phyloP scores from a whole-genome alignment of 2,888 invertebrate genomes.

The Anthophora plumipes region DNA sequence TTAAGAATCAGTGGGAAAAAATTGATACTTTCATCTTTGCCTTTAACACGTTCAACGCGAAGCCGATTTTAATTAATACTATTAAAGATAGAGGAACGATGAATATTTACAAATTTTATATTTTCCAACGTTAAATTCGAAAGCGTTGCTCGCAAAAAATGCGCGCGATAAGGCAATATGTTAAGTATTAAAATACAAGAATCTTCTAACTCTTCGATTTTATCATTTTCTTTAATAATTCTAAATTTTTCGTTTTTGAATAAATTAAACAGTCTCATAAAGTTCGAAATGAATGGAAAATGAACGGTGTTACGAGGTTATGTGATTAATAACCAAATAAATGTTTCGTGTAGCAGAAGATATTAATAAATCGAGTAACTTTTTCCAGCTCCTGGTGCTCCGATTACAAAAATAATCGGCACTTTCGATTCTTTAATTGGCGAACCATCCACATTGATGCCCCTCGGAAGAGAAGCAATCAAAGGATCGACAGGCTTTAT shows the following conservation, averaged over 20 bases:
- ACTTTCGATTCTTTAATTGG: conserved; percentile 51
- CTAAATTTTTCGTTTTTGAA: not conserved
- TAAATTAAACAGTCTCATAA: not conserved
- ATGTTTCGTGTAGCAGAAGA: not conserved
- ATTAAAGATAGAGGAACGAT: too few species aligned
- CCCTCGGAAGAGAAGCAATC: conserved; percentile 38
- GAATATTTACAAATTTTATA: too few species aligned
- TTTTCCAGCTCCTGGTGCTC: conserved; percentile 75
- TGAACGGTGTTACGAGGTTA: conserved; percentile 3
- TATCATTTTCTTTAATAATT: not conserved
- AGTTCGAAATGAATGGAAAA: not conserved
- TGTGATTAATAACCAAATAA: not conserved
- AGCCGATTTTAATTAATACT: too few species aligned
- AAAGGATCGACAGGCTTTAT: conserved; percentile 51
- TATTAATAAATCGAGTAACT: conserved; percentile 49
- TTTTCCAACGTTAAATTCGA: too few species aligned
- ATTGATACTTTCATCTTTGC: too few species aligned
- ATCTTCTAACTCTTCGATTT: not conserved
- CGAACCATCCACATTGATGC: conserved; percentile 46
- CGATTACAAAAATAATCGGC: conserved; percentile 70
- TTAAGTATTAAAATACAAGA: not conserved
- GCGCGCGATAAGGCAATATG: too few species aligned
- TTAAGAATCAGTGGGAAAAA: not conserved
- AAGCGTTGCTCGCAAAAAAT: too few species aligned
- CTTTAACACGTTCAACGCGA: too few species aligned